phyloP scores from a whole-genome alignment of 2,113 vertebrate species.

The Axis porcinus region DNA sequence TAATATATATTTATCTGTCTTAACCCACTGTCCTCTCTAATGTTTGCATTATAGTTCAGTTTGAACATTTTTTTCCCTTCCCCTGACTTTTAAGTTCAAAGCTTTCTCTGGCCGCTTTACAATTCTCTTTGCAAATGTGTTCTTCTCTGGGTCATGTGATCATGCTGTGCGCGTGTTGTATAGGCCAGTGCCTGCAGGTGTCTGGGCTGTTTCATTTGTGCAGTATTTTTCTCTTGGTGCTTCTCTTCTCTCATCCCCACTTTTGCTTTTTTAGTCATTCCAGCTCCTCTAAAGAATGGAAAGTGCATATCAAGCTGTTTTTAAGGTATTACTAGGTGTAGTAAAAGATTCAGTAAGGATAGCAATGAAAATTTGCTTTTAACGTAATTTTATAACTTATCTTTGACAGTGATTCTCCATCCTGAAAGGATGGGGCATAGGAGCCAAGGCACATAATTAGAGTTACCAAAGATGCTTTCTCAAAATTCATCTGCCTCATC shows the following conservation, averaged over 20 bases:
- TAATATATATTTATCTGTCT: not conserved
- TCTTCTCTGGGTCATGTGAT: not conserved
- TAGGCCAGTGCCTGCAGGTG: not conserved
- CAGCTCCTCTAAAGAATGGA: not conserved
- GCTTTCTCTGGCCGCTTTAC: not conserved
- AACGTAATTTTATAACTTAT: not conserved
- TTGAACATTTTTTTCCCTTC: not conserved
- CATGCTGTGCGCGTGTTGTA: not conserved
- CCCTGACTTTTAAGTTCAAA: constrained; percentile 15
- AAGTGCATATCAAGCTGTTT: constrained; percentile 13
- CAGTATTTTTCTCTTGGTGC: not conserved
- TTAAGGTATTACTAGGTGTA: not conserved
- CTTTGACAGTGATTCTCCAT: not conserved
- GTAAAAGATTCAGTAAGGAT: not conserved
- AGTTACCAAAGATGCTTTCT: not conserved
- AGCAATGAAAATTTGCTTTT: not conserved
- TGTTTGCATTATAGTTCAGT: not conserved
- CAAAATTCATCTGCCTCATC: not conserved
- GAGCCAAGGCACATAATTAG: not conserved
- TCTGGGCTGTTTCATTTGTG: not conserved
- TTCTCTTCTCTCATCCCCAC: not conserved
- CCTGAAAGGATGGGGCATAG: not conserved
- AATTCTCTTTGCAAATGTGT: constrained; percentile 17
- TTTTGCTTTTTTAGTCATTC: constrained; percentile 47
- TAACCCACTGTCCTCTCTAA: not conserved